Base-by-base conservation (phyloP, 1,140 invertebrate species). In the Neodiprion pinetum region DNA sequence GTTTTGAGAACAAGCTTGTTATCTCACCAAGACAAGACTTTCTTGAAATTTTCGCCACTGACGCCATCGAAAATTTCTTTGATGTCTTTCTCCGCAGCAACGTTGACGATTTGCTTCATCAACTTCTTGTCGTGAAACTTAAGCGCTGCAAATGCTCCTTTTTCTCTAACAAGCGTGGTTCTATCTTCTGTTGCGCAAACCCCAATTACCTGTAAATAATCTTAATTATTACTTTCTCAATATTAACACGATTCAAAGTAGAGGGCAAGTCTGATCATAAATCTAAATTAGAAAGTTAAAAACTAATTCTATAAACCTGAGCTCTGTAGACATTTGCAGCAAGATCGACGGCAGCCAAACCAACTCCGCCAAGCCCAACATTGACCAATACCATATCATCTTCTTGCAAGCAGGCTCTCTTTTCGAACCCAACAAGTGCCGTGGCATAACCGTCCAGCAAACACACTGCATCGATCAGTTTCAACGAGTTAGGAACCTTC, bases 291-390 rank as follows among this genome's bases (percentile, higher is more conserved):
- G 50, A 74, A 70, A 53, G 47, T 12, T 76, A 71, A 66, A n/a
- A 65, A 21, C 71, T n/a, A 75, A 71, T 48, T 47, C 73, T 72
- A 48, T 70, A 1, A 17, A 92, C 92, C 84, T 92, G 87, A 17
- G 91, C 87, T 83, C 88, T 89, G 78, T 90, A 92, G 48, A 92
- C 88, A 83, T 92, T 92, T 48, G 89, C 87, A 17, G 91, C 91
- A 70, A 93, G 83, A 85, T 93, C 92, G 21, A 92, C 88, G 12
- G 91, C 90, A 72, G 92, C 91, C 70, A 92, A 80, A 47, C 92
- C 91, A 74, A 91, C 83, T 11, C 90, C 89, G 48, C 92, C 92
- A 68, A 91, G 86, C 50, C 91, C 91, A 23, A 91, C 90, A 75
- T 92, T 92, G 28, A 93, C 86, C 12, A 90, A 75, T 17, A 93